These are phyloP conservation scores for Brachionus rotundiformis DNA, from an alignment of 1,140 invertebrate genomes.

Conservation along the genomic window DNA sequence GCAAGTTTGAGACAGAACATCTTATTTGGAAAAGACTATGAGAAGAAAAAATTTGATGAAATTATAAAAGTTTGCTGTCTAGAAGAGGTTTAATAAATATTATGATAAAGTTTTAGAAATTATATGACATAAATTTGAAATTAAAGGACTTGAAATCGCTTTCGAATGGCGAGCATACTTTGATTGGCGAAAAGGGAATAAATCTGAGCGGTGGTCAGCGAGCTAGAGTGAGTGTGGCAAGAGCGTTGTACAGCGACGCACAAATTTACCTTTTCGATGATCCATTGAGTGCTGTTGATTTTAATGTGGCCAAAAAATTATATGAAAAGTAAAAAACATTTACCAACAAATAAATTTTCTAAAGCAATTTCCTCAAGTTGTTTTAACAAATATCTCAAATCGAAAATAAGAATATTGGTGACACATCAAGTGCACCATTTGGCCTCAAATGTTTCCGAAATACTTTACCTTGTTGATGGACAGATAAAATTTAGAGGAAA, in stretches of 20 bases:
- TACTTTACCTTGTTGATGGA: constrained; percentile 74
- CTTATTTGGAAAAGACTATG: constrained; percentile 23
- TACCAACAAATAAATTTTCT: background rate
- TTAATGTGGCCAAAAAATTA: constrained; percentile 90
- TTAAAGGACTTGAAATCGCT: constrained; percentile 67
- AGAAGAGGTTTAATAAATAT: no score
- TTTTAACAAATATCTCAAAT: constrained; percentile 69
- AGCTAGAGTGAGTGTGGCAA: constrained; percentile 76
- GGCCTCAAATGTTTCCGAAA: constrained; percentile 74
- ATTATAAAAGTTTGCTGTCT: constrained; percentile 29
- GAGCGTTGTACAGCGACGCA: constrained; percentile 77
- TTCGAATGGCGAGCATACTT: constrained; percentile 77
- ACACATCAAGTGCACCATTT: constrained; percentile 84
- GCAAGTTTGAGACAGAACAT: constrained; percentile 44
- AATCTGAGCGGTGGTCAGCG: constrained; percentile 85
- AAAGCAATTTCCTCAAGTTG: constrained; percentile 56
- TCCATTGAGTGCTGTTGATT: constrained; percentile 78
- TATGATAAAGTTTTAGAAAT: no score
- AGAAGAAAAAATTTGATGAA: constrained; percentile 40
- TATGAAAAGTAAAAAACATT: constrained; percentile 74
- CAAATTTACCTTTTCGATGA: constrained; percentile 80
- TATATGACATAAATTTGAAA: no score
- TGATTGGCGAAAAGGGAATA: constrained; percentile 83
- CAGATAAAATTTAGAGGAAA: constrained; percentile 23
- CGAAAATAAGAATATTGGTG: constrained; percentile 77